Evolutionary conservation across 2,888 invertebrate genomes (phyloP).

Genomic region (Platynereis dumerilii): DNA sequence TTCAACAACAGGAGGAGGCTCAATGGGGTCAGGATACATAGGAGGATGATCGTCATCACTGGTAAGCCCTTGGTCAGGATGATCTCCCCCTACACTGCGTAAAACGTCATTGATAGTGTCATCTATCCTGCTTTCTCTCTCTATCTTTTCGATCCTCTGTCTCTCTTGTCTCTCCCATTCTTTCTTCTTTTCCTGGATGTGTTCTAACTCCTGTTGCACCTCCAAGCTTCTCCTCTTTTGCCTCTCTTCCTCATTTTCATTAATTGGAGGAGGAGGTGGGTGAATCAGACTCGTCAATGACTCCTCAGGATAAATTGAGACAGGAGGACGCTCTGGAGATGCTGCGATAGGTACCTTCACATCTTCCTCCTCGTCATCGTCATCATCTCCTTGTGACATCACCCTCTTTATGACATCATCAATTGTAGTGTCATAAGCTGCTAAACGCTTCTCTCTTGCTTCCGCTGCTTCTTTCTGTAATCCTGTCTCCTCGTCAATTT

Average conservation of each 20-base stretch:
- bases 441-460: slow-evolving; percentile 20
- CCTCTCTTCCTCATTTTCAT: not conserved
- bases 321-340: not conserved
- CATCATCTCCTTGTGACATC: slow-evolving; percentile 10
- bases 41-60: no score
- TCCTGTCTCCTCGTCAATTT: slow-evolving; percentile 20
- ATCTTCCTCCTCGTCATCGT: not conserved
- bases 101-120: slow-evolving; percentile 22
- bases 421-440: slow-evolving; percentile 22
- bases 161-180: slow-evolving; percentile 10
- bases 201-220: slow-evolving; percentile 4
- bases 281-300: not conserved
- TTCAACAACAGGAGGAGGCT: not conserved
- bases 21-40: not conserved
- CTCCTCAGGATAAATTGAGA: not conserved
- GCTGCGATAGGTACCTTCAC: not conserved
- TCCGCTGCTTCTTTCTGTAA: slow-evolving; percentile 11
- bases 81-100: not conserved
- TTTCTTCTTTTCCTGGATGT: not conserved
- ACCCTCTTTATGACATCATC: slow-evolving; percentile 15
- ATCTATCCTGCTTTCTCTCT: slow-evolving; percentile 18
- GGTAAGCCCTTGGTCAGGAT: no score
- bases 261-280: not conserved
- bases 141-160: not conserved
- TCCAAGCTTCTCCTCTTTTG: not conserved